Percentiles rank a stretch among this genome's conserved stretches.
Conservation (phyloP, 37 sponge, comb jelly and placozoan genomes). For the Chondrosia reniformis region DNA sequence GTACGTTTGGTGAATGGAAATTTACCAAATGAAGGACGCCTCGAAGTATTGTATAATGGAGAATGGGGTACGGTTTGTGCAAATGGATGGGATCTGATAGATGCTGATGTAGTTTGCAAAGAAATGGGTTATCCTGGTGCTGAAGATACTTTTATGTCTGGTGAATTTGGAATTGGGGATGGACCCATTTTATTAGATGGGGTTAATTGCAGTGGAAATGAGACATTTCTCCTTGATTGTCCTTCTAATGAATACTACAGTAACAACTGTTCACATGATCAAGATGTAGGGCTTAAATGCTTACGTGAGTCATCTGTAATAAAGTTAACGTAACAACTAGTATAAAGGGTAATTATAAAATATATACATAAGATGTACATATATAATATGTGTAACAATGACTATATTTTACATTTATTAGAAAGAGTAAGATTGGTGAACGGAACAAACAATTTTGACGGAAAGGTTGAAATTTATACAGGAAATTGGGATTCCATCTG, state of each 20-base stretch:
- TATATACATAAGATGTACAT: too few relatives aligned
- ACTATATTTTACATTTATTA: too few relatives aligned
- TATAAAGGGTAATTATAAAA: too few relatives aligned
- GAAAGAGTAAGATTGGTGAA: too few relatives aligned
- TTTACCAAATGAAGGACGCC: background rate
- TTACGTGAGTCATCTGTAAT: too few relatives aligned
- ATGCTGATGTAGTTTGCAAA: conserved; percentile 36
- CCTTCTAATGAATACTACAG: background rate
- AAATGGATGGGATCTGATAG: conserved; percentile 21
- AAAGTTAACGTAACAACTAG: too few relatives aligned
- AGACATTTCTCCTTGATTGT: conserved; percentile 7
- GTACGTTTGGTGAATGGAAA: conserved; percentile 15
- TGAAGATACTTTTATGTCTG: background rate
- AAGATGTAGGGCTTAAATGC: conserved; percentile 19
- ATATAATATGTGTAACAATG: too few relatives aligned
- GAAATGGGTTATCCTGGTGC: conserved; percentile 36
- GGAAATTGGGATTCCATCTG: too few relatives aligned
- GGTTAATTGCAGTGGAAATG: background rate
- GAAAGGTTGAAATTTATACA: too few relatives aligned
- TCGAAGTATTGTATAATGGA: conserved; percentile 31
- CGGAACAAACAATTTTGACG: too few relatives aligned
- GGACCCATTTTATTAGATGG: background rate
- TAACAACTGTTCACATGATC: background rate
- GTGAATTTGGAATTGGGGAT: background rate
- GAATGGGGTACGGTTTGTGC: conserved; percentile 35